These are phyloP conservation scores for Catharus minimus DNA, from an alignment of 2,113 vertebrate species.

Conservation along the genomic window DNA sequence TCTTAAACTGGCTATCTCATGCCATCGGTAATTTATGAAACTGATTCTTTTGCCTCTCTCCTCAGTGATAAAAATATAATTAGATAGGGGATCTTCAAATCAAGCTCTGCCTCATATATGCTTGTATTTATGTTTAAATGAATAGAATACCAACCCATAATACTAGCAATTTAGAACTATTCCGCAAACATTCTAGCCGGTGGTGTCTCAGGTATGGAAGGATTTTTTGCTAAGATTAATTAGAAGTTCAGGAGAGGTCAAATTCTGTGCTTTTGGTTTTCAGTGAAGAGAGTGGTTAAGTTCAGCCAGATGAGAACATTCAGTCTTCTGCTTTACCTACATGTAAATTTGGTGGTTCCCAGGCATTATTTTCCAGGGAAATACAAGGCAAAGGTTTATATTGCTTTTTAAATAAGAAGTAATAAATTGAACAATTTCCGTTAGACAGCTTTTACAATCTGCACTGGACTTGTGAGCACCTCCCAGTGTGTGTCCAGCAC, in stretches of 20 bases:
- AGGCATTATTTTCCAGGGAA: neutral
- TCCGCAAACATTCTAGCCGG: neutral
- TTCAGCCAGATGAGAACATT: neutral
- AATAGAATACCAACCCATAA: neutral
- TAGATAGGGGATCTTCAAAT: neutral
- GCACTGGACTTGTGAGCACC: neutral
- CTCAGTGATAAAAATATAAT: neutral
- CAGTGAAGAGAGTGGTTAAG: neutral
- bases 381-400: neutral
- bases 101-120: neutral
- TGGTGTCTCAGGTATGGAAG: neutral
- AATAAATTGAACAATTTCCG: slow-evolving; percentile 4
- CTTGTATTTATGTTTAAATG: neutral
- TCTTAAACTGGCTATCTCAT: neutral
- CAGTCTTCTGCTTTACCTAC: neutral
- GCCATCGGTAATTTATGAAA: neutral
- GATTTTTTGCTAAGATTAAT: neutral
- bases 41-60: neutral
- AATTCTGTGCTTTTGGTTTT: neutral
- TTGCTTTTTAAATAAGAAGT: slow-evolving; percentile 1
- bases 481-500: neutral
- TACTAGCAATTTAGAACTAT: neutral
- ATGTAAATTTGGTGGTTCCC: neutral
- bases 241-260: neutral
- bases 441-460: slow-evolving; percentile 13